These are phyloP conservation scores for Carduelis carduelis DNA, from an alignment of 2,797 vertebrate genomes.

Conservation along the genomic window DNA sequence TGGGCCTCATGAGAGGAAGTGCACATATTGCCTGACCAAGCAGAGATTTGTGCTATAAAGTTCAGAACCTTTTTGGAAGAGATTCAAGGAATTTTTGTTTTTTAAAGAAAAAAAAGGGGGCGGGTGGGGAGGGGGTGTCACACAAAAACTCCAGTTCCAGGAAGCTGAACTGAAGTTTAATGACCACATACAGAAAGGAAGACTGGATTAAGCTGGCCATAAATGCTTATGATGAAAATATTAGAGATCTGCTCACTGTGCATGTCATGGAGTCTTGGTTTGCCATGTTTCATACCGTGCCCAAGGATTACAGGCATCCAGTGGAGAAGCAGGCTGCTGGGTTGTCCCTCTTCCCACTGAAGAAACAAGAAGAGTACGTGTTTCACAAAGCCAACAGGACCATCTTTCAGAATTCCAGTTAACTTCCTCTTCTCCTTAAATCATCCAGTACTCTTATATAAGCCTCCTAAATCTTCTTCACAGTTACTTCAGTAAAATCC, in stretches of 20 bases:
- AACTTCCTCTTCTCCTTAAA: not conserved
- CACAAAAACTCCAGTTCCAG: not conserved
- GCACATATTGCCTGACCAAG: not conserved
- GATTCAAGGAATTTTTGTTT: not conserved
- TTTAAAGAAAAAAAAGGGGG: not conserved
- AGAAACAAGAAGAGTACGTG: not conserved
- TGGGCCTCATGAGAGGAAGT: not conserved
- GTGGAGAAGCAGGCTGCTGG: not conserved
- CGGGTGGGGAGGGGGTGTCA: rapidly evolving
- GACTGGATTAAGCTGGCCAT: not conserved
- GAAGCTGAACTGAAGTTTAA: not conserved
- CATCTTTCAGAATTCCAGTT: not conserved
- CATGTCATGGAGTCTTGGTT: not conserved
- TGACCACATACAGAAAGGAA: not conserved
- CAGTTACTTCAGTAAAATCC: not conserved
- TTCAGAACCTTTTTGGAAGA: not conserved
- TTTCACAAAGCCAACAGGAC: not conserved
- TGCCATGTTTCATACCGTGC: not conserved
- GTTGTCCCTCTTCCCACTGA: not conserved
- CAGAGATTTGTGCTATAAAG: not conserved
- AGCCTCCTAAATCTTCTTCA: not conserved
- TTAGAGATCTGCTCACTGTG: not conserved
- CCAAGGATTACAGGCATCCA: not conserved
- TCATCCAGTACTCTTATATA: not conserved
- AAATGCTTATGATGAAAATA: not conserved